Base-by-base conservation (phyloP, 2,888 invertebrate genomes). In the Agriopis marginaria region DNA sequence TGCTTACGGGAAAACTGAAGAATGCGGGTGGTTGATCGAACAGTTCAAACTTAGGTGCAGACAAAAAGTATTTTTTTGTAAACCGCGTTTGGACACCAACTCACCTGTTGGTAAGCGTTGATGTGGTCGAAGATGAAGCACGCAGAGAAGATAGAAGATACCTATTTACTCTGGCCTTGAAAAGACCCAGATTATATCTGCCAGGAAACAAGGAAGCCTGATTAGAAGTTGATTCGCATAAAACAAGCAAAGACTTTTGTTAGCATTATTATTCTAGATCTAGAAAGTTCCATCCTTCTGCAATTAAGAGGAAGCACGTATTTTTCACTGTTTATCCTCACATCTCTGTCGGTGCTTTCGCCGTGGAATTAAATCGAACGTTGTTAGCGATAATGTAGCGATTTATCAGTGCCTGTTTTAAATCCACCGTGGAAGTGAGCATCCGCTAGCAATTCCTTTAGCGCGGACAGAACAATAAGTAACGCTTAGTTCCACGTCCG, bases 371-470 rank as follows among this genome's bases (percentile, higher is more conserved):
- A 87, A 89, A 89, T 88, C 83, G 87, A 88, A 85, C 77, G 82
- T 81, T 85, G 89, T 89, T 90, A 88, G 82, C 88, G 86, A 87
- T 90, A 90, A 89, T 89, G 90, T 87, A 85, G 86, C 89, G 76
- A 90, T 90, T 86, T 85, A 84, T 91, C 90, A 90, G 86, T 89
- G 89, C 85, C 89, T 85, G 84, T 80, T 87, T 87, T 88, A 90
- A 89, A 87, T 88, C 89, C 86, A 81, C 82, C 83, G 80, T 81
- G 84, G 85, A 84, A 87, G 87, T 83, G 83, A 86, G 79, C 87
- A 85, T 86, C 85, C 86, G 83, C 77, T 79, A 78, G 87, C 87
- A 84, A 88, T 87, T 86, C 82, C 83, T 87, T 86, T 80, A 82
- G 76, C 79, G 83, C 79, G 81, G 86, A 85, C 84, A 80, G 85